Evolutionary conservation across 2,888 invertebrate genomes (phyloP).

Genomic region (Chironomus riparius): DNA sequence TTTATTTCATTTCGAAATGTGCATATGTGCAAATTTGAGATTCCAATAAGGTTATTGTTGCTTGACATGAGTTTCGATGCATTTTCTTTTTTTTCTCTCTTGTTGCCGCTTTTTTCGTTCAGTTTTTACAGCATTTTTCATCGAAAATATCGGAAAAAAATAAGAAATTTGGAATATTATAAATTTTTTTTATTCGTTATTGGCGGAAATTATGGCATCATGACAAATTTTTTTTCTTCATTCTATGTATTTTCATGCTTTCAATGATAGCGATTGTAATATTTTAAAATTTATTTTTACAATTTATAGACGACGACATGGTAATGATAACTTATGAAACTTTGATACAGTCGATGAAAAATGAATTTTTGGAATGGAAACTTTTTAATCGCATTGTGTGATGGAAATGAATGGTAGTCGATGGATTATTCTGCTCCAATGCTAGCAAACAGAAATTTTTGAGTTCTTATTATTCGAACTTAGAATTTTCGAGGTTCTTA

Average conservation of each 20-base stretch:
- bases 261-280: neutral
- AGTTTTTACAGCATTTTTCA: neutral
- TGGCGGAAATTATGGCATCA: neutral
- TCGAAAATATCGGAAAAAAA: neutral
- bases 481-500: no score
- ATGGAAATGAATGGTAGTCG: no score
- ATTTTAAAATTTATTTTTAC: no score
- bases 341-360: no score
- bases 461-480: no score
- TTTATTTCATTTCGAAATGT: neutral
- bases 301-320: no score
- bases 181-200: neutral
- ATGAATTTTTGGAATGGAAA: no score
- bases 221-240: neutral
- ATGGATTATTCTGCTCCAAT: no score
- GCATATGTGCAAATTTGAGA: neutral
- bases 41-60: neutral
- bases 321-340: no score
- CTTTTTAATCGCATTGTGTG: no score
- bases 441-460: no score
- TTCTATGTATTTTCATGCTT: neutral
- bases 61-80: neutral
- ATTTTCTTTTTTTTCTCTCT: neutral
- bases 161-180: neutral
- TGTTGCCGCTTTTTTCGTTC: neutral